Evolutionary conservation across 1,140 invertebrate genomes (phyloP).

Genomic region (Sipha flava): DNA sequence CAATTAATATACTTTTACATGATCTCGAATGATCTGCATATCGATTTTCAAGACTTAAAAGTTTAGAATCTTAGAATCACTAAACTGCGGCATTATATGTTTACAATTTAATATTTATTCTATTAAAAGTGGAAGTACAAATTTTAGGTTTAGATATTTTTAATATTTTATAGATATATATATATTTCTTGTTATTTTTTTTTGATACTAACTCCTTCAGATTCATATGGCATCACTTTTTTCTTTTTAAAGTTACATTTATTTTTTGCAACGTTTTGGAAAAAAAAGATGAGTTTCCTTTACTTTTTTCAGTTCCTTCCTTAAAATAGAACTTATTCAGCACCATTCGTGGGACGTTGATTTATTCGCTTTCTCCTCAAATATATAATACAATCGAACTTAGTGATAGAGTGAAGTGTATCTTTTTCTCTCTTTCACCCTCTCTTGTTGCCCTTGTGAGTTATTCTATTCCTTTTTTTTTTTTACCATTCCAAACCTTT

Average conservation of each 20-base stretch:
- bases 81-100: too few relatives aligned
- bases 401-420: conserved; percentile 23
- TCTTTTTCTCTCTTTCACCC: background rate
- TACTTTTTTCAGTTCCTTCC: background rate
- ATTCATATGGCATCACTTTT: background rate
- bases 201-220: background rate
- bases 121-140: background rate
- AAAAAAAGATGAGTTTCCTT: conserved; percentile 25
- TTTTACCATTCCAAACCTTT: conserved; percentile 20
- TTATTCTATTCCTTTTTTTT: background rate
- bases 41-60: too few relatives aligned
- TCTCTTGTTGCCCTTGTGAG: background rate
- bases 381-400: conserved; percentile 31
- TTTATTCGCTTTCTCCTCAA: conserved; percentile 29
- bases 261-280: conserved; percentile 14
- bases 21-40: too few relatives aligned
- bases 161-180: background rate
- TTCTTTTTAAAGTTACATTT: conserved; percentile 20
- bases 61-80: too few relatives aligned
- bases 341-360: conserved; percentile 26
- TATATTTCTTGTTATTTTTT: background rate
- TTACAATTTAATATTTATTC: background rate
- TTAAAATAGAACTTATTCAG: conserved; percentile 30
- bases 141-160: background rate
- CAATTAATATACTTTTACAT: too few relatives aligned